Conservation (phyloP, 2,888 invertebrate species). For the Aspidiotus destructor region DNA sequence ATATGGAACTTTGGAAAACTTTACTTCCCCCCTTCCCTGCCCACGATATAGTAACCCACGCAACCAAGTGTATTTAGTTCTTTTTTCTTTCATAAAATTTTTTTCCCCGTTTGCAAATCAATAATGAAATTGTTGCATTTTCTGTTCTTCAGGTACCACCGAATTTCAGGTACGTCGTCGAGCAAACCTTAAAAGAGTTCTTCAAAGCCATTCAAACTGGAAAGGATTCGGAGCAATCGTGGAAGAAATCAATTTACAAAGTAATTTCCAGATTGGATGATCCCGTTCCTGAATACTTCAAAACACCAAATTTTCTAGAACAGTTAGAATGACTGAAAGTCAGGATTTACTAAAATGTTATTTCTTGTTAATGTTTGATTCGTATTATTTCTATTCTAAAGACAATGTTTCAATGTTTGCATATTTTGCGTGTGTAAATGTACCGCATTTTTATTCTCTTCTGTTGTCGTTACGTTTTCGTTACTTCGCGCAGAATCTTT, state of each 20-base stretch:
- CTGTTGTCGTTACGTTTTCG: conserved; percentile 1
- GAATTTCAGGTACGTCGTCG: conserved; percentile 93
- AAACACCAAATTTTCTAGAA: conserved; percentile 98
- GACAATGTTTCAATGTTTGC: background rate
- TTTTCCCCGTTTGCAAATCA: too few relatives aligned
- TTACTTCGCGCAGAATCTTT: background rate
- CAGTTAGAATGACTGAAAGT: conserved; percentile 69
- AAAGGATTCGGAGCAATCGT: conserved; percentile 96
- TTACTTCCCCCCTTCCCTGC: too few relatives aligned
- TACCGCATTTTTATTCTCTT: conserved; percentile 6
- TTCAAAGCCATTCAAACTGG: conserved; percentile 95
- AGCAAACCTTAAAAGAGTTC: conserved; percentile 96
- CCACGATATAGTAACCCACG: too few relatives aligned
- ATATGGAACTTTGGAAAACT: too few relatives aligned
- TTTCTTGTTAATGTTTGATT: background rate
- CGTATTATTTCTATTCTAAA: conserved; percentile 7
- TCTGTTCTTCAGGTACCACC: conserved; percentile 73
- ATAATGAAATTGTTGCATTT: background rate
- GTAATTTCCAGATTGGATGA: conserved; percentile 98
- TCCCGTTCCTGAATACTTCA: conserved; percentile 98
- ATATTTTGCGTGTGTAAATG: background rate
- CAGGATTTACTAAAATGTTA: background rate
- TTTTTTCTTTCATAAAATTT: too few relatives aligned
- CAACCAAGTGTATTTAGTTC: too few relatives aligned
- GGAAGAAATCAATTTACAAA: conserved; percentile 99